phyloP scores from a whole-genome alignment of 2,888 invertebrate species.

The Perdita meconis region DNA sequence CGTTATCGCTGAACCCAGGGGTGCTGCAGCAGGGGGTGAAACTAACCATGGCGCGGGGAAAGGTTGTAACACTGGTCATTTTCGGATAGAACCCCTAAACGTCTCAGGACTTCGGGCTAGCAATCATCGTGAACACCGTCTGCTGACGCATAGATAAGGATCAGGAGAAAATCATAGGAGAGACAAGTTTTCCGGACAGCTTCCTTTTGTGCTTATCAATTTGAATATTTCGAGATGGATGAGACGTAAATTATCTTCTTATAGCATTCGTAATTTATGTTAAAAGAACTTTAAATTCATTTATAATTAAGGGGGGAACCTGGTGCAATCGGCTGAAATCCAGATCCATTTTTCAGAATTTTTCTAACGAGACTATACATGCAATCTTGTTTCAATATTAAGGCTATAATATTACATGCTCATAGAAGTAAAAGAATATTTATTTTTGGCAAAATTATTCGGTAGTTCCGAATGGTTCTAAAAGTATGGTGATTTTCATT shows the following conservation, averaged over 20 bases:
- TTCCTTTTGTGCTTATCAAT: slow-evolving; percentile 28
- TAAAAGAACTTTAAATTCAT: neutral
- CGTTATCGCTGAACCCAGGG: slow-evolving; percentile 61
- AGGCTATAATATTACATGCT: no score
- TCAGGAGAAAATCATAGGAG: slow-evolving; percentile 56
- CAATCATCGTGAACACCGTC: slow-evolving; percentile 67
- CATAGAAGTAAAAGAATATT: no score
- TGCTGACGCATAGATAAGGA: slow-evolving; percentile 69
- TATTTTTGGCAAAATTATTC: no score
- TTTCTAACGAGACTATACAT: no score
- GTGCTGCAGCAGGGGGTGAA: slow-evolving; percentile 65
- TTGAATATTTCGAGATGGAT: neutral
- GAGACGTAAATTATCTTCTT: slow-evolving; percentile 28
- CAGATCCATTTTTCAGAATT: no score
- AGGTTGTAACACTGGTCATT: slow-evolving; percentile 56
- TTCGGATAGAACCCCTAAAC: slow-evolving; percentile 68
- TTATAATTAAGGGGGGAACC: no score
- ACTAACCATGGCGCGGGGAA: slow-evolving; percentile 14
- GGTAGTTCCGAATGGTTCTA: no score
- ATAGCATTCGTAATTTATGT: neutral
- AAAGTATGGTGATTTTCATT: no score
- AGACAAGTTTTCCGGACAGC: slow-evolving; percentile 27
- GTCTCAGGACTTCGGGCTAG: slow-evolving; percentile 56
- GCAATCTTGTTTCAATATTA: no score
- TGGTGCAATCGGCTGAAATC: no score